Evolutionary conservation across 2,797 vertebrate species (phyloP).

Genomic region (Fundulus diaphanus): DNA sequence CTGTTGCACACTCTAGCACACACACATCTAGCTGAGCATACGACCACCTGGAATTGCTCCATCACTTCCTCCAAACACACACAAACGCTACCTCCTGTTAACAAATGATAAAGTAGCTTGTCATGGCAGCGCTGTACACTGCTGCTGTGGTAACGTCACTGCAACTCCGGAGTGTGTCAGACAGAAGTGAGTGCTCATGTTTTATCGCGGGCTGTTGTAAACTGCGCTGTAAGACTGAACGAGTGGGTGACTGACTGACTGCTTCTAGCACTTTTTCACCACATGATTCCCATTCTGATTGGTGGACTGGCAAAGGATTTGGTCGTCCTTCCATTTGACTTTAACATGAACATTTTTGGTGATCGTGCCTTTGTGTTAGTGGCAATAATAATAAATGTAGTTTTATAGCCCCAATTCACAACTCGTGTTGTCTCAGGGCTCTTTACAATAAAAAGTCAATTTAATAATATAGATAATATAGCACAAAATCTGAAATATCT

Average conservation of each 20-base stretch:
- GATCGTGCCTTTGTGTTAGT: not conserved
- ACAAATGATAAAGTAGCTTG: constrained; percentile 78
- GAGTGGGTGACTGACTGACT: constrained; percentile 40
- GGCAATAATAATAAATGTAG: not conserved
- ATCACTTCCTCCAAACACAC: constrained; percentile 26
- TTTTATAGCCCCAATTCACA: not conserved
- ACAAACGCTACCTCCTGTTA: constrained; percentile 73
- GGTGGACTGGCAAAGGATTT: not conserved
- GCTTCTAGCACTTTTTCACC: constrained; percentile 1
- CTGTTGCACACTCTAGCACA: constrained; percentile 18
- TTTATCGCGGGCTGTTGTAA: constrained; percentile 66
- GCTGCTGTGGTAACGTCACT: constrained; percentile 47
- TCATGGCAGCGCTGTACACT: constrained; percentile 48
- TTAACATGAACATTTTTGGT: not conserved
- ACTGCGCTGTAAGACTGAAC: constrained; percentile 47
- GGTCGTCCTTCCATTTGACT: not conserved
- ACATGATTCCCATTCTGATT: not conserved
- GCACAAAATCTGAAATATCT: not conserved
- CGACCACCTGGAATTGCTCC: constrained; percentile 32
- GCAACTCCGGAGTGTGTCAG: constrained; percentile 72
- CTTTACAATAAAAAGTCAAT: not conserved
- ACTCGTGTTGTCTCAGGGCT: not conserved
- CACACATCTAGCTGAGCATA: constrained; percentile 11
- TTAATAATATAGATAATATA: not conserved
- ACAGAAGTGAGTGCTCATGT: constrained; percentile 70